A percentile compares a stretch with the other conserved stretches of the same genome.
Conservation (phyloP, 2,797 vertebrate genomes). For the Chaetodon trifasciatus region DNA sequence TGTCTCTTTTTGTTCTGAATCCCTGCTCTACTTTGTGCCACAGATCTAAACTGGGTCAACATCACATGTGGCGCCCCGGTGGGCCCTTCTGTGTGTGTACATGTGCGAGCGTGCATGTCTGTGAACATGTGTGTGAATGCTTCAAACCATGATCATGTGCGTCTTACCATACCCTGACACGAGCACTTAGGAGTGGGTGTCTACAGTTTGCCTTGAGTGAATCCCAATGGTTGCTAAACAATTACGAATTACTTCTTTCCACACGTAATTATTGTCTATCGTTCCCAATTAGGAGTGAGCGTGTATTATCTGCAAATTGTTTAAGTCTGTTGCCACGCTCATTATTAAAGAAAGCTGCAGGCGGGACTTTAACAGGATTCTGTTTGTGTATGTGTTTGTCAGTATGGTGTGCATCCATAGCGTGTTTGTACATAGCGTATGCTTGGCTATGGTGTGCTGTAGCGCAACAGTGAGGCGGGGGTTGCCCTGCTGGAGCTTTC, state of each 20-base stretch:
- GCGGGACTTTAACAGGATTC: conserved; percentile 20
- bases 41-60: conserved; percentile 86
- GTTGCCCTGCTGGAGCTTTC: conserved; percentile 77
- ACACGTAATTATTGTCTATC: conserved; percentile 63
- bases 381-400: conserved; percentile 4
- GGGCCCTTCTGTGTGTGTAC: conserved; percentile 69
- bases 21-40: conserved; percentile 86
- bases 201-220: conserved; percentile 47
- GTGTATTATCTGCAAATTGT: conserved; percentile 61
- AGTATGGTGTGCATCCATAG: neutral
- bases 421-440: conserved; percentile 41
- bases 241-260: conserved; percentile 47
- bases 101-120: conserved; percentile 20
- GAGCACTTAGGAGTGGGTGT: conserved; percentile 36
- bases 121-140: conserved; percentile 48
- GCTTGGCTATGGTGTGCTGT: conserved; percentile 46
- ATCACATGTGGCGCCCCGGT: conserved; percentile 82
- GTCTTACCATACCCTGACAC: conserved; percentile 31
- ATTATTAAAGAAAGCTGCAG: conserved; percentile 41
- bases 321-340: conserved; percentile 50
- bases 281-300: conserved; percentile 50
- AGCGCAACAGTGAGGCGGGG: conserved; percentile 55
- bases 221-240: conserved; percentile 58
- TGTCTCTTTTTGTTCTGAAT: conserved; percentile 84
- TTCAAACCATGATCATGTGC: conserved; percentile 51